Conservation (phyloP, 1,140 invertebrate species). For the Macrosteles quadrilineatus region DNA sequence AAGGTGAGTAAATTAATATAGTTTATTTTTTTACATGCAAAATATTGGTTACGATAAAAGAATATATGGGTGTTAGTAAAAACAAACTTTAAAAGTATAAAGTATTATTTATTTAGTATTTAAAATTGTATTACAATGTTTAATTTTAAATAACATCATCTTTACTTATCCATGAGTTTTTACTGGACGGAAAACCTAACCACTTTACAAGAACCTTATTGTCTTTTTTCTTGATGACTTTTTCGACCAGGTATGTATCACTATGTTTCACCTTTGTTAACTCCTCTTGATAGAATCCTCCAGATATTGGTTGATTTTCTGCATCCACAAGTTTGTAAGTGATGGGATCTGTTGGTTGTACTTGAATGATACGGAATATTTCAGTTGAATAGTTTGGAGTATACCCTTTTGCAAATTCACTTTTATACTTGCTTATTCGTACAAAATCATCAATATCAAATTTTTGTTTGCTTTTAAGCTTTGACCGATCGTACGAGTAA, state of each 20-base stretch:
- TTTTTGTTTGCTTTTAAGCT: conserved; percentile 12
- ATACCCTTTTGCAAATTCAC: conserved; percentile 33
- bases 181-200: conserved; percentile 26
- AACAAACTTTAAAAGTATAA: no score
- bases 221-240: conserved; percentile 33
- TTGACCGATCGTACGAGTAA: no score
- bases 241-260: conserved; percentile 46
- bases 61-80: no score
- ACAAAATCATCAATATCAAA: conserved; percentile 31
- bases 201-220: conserved; percentile 34
- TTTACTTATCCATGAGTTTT: conserved; percentile 21
- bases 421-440: conserved; percentile 32
- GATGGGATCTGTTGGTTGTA: conserved; percentile 4
- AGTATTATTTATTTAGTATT: no score
- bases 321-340: conserved; percentile 31
- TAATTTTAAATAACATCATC: no score
- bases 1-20: no score
- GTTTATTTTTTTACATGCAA: no score
- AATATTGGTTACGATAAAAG: no score
- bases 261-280: conserved; percentile 38
- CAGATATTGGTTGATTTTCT: conserved; percentile 5
- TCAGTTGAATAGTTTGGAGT: conserved; percentile 28
- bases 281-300: conserved; percentile 33
- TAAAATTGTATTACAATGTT: no score
- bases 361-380: conserved; percentile 9